These are phyloP conservation scores for Synergus itoensis DNA, from an alignment of 2,888 invertebrate genomes.

Conservation along the genomic window DNA sequence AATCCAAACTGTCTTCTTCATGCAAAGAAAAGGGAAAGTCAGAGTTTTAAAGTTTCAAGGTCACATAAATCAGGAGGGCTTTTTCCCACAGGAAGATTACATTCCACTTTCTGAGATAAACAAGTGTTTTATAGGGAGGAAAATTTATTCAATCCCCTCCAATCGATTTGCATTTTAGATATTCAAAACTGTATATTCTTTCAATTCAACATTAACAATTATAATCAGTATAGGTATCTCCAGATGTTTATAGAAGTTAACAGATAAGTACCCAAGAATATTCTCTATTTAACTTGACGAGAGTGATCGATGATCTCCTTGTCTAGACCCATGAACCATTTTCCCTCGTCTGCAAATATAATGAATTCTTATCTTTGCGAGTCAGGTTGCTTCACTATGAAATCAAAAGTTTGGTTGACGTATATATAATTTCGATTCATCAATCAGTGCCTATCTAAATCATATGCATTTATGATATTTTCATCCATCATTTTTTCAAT, in stretches of 20 bases:
- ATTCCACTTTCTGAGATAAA: slow-evolving; percentile 22
- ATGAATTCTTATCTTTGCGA: slow-evolving; percentile 45
- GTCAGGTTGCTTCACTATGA: slow-evolving; percentile 32
- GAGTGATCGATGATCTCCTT: not conserved
- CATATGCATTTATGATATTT: slow-evolving; percentile 1
- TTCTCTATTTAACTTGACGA: not conserved
- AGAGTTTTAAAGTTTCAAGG: slow-evolving; percentile 37
- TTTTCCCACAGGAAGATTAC: not conserved
- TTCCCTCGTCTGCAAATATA: slow-evolving; percentile 41
- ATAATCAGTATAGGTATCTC: not conserved
- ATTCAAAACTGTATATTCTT: not conserved
- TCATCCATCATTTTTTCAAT: slow-evolving; percentile 38
- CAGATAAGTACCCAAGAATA: not conserved
- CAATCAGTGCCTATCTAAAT: slow-evolving; percentile 13
- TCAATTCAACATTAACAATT: not conserved
- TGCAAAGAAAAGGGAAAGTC: slow-evolving; percentile 21
- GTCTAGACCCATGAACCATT: not conserved
- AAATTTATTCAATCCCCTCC: not conserved
- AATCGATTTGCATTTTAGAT: not conserved
- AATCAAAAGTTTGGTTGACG: not conserved
- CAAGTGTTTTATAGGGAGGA: not conserved
- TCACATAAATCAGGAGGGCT: slow-evolving; percentile 30
- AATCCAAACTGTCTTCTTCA: slow-evolving; percentile 16
- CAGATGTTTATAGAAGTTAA: not conserved
- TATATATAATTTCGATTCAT: not conserved